These are phyloP conservation scores for Drosophila kepulauana DNA, from an alignment of 1,140 invertebrate genomes.

Conservation along the genomic window DNA sequence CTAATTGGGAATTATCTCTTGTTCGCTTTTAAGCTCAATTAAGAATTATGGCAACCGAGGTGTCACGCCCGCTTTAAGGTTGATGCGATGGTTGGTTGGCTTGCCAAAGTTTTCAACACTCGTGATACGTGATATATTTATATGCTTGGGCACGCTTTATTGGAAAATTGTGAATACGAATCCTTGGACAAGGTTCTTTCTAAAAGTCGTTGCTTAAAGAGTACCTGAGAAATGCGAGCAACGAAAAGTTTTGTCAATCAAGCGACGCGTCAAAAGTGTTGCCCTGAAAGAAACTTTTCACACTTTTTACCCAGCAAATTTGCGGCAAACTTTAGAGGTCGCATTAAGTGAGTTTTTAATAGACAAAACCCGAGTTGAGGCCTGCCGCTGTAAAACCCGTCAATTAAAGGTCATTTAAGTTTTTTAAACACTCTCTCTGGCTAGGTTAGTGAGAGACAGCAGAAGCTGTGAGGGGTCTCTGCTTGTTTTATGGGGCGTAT, in stretches of 20 bases:
- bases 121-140: constrained; percentile 30
- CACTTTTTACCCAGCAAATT: neutral
- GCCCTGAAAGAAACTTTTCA: constrained; percentile 17
- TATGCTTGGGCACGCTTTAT: constrained; percentile 24
- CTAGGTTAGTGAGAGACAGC: constrained; percentile 6
- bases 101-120: constrained; percentile 7
- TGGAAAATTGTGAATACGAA: constrained; percentile 5
- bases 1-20: constrained; percentile 40
- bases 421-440: constrained; percentile 16
- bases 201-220: neutral
- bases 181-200: neutral
- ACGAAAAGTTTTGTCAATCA: constrained; percentile 32
- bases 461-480: neutral
- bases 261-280: constrained; percentile 36
- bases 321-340: constrained; percentile 15
- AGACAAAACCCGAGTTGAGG: constrained; percentile 45
- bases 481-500: constrained; percentile 41
- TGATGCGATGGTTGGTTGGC: neutral
- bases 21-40: constrained; percentile 22
- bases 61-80: neutral
- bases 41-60: constrained; percentile 23
- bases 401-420: constrained; percentile 76
- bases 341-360: constrained; percentile 50
- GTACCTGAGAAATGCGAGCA: constrained; percentile 11
- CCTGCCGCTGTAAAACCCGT: constrained; percentile 41